Evolutionary conservation across 2,113 vertebrate species (phyloP).

Genomic region (Todiramphus saurophagus): DNA sequence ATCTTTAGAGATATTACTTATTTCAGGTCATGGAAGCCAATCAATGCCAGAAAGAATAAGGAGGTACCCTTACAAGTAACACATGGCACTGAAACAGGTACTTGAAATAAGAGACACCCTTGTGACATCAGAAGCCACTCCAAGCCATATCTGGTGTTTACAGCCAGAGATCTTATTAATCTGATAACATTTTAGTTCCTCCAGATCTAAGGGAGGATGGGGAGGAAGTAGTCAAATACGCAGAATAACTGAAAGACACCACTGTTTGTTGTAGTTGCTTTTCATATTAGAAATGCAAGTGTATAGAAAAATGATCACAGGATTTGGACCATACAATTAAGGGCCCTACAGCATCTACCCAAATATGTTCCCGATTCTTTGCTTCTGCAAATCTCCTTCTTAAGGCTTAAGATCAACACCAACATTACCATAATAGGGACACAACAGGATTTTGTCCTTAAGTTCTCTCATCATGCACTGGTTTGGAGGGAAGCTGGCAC

Average conservation of each 20-base stretch:
- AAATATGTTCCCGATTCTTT: not conserved
- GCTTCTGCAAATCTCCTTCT: not conserved
- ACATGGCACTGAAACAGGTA: not conserved
- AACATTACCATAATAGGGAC: not conserved
- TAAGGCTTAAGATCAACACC: not conserved
- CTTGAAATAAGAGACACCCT: not conserved
- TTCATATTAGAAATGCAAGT: not conserved
- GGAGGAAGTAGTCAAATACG: not conserved
- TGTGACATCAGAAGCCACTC: not conserved
- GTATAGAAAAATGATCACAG: not conserved
- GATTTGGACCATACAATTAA: not conserved
- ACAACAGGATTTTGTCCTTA: not conserved
- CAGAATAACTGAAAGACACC: not conserved
- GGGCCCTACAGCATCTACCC: not conserved
- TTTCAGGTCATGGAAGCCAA: not conserved
- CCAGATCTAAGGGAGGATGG: not conserved
- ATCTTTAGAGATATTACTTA: not conserved
- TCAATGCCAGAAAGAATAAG: not conserved
- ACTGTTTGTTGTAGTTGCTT: not conserved
- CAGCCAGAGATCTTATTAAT: not conserved
- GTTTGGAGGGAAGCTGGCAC: not conserved
- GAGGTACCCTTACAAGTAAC: not conserved
- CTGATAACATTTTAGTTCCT: not conserved
- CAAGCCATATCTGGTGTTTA: not conserved
- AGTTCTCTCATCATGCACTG: not conserved